These are phyloP conservation scores for Drosophila nr. medialis DNA, from an alignment of 2,888 invertebrate genomes.

Conservation along the genomic window DNA sequence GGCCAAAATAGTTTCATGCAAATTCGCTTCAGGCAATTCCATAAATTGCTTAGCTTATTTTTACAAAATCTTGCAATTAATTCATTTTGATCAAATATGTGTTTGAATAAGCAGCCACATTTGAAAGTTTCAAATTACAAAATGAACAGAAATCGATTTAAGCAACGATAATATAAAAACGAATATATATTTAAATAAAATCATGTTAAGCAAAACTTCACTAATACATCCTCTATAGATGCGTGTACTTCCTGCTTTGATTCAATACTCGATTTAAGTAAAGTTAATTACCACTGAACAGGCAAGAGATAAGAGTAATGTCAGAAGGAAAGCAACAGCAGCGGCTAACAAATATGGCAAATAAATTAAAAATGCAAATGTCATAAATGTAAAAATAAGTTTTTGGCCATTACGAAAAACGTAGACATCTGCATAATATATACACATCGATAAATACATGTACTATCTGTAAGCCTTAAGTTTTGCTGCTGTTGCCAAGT, in stretches of 20 bases:
- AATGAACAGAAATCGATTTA: background rate
- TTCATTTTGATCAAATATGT: background rate
- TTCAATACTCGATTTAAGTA: constrained; percentile 8
- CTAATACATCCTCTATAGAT: background rate
- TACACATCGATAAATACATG: background rate
- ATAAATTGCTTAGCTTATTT: constrained; percentile 3
- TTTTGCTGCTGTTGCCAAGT: constrained; percentile 14
- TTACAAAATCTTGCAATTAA: constrained; percentile 1
- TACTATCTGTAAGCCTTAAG: constrained; percentile 9
- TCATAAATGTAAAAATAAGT: constrained; percentile 44
- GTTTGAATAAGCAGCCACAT: background rate
- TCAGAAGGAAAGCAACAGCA: constrained; percentile 6
- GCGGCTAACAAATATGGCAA: constrained; percentile 13
- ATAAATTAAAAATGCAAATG: constrained; percentile 52
- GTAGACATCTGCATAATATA: constrained; percentile 40
- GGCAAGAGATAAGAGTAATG: constrained; percentile 3
- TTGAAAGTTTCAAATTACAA: constrained; percentile 2
- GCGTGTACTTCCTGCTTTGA: constrained; percentile 36
- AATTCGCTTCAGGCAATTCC: constrained; percentile 12
- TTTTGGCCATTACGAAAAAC: constrained; percentile 44
- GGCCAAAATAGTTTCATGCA: constrained; percentile 21
- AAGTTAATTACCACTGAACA: constrained; percentile 18
- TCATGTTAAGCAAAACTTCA: background rate
- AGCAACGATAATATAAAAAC: background rate
- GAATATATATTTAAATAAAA: constrained; percentile 10